These are phyloP conservation scores for Stenolophus ochropezus DNA, from an alignment of 2,888 invertebrate genomes.

Conservation along the genomic window DNA sequence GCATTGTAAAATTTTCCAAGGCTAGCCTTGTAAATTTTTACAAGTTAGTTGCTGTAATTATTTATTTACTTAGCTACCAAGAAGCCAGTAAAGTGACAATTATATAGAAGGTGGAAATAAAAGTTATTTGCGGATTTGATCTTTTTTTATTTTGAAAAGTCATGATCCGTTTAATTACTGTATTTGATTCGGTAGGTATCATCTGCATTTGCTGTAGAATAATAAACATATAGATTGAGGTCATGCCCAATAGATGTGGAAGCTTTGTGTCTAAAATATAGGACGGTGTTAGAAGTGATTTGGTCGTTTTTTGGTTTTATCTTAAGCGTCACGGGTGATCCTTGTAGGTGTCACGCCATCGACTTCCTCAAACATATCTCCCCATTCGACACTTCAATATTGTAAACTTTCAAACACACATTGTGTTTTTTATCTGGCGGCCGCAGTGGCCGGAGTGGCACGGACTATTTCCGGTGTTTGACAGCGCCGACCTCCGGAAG, in stretches of 20 bases:
- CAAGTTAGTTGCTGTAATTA: too few relatives aligned
- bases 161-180: too few relatives aligned
- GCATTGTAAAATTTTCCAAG: too few relatives aligned
- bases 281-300: background rate
- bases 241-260: background rate
- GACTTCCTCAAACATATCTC: conserved; percentile 56
- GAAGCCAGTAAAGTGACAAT: too few relatives aligned
- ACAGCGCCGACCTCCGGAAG: conserved; percentile 72
- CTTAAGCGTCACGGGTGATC: conserved; percentile 23
- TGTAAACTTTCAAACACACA: conserved; percentile 63
- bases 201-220: too few relatives aligned
- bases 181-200: too few relatives aligned
- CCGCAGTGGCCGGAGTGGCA: conserved; percentile 63
- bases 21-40: too few relatives aligned
- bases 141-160: too few relatives aligned
- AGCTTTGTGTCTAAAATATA: background rate
- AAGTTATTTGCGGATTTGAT: too few relatives aligned
- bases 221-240: too few relatives aligned
- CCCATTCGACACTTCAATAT: conserved; percentile 59
- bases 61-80: too few relatives aligned
- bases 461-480: conserved; percentile 72
- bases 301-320: conserved; percentile 11
- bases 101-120: too few relatives aligned
- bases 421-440: conserved; percentile 70
- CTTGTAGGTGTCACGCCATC: conserved; percentile 22